Evolutionary conservation across 35 echinoderm and acorn worm genomes (phyloP).

Genomic region (Apostichopus californicus): DNA sequence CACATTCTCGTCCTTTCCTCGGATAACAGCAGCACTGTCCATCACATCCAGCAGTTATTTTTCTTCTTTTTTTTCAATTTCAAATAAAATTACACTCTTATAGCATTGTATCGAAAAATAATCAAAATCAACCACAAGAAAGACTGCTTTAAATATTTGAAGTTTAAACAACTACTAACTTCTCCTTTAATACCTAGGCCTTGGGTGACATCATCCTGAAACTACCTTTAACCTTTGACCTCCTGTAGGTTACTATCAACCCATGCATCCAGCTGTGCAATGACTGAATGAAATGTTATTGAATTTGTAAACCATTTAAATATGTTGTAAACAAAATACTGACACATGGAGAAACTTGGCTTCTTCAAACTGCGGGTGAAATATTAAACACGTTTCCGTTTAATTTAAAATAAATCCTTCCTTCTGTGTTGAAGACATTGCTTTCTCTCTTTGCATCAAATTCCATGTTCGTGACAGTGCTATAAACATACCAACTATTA

Average conservation of each 20-base stretch:
- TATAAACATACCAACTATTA: background rate
- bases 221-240: background rate
- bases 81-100: too few species aligned
- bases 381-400: background rate
- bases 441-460: background rate
- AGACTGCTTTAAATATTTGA: too few species aligned
- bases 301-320: conserved; percentile 7
- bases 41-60: too few species aligned
- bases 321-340: conserved; percentile 16
- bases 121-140: too few species aligned
- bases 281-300: conserved; percentile 9
- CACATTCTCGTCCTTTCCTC: background rate
- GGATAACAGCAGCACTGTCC: too few species aligned
- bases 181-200: too few species aligned
- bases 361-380: background rate
- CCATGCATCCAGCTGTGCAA: background rate
- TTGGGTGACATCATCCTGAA: background rate
- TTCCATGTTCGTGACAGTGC: conserved; percentile 12
- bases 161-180: too few species aligned
- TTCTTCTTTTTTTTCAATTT: too few species aligned
- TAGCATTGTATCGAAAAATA: too few species aligned
- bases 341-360: background rate
- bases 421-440: background rate
- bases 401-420: background rate
- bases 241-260: background rate